Evolutionary conservation across 2,888 invertebrate species (phyloP).

Genomic region (Protodeltote pygarga): DNA sequence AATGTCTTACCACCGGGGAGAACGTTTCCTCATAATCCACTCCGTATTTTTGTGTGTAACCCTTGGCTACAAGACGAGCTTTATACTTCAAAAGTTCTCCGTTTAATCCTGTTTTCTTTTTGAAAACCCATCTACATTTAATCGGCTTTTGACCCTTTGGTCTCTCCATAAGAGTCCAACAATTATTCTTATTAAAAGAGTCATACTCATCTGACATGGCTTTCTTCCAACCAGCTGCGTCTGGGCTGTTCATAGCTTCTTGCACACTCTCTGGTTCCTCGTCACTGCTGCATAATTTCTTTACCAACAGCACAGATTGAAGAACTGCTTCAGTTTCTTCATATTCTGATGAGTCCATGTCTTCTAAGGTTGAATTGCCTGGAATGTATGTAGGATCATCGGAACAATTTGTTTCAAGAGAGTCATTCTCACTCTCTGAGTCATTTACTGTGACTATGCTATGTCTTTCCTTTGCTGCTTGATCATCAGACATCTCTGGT

Average conservation of each 20-base stretch:
- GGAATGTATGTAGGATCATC: too few species aligned
- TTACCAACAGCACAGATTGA: too few species aligned
- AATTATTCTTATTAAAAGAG: constrained; percentile 1
- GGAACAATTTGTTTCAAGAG: too few species aligned
- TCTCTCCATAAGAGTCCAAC: not conserved
- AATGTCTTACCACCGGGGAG: constrained; percentile 12
- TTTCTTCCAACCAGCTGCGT: not conserved
- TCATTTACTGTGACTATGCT: too few species aligned
- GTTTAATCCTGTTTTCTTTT: not conserved
- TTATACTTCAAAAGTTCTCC: not conserved
- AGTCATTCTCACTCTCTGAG: too few species aligned
- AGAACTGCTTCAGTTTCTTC: too few species aligned
- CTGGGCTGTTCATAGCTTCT: not conserved
- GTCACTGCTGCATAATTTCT: not conserved
- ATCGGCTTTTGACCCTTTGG: not conserved
- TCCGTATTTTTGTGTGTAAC: constrained; percentile 3
- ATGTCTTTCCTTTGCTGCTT: too few species aligned
- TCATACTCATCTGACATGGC: constrained; percentile 8
- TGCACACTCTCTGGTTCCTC: not conserved
- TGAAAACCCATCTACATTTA: constrained; percentile 2
- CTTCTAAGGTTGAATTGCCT: too few species aligned
- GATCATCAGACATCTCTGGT: too few species aligned
- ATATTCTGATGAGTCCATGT: too few species aligned
- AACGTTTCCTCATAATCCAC: constrained; percentile 13
- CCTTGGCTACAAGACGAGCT: constrained; percentile 14